Percentiles rank a stretch among this genome's conserved stretches.
phyloP scores from a whole-genome alignment of 92 coral and sea anemone genomes.

The Bergia sp. region DNA sequence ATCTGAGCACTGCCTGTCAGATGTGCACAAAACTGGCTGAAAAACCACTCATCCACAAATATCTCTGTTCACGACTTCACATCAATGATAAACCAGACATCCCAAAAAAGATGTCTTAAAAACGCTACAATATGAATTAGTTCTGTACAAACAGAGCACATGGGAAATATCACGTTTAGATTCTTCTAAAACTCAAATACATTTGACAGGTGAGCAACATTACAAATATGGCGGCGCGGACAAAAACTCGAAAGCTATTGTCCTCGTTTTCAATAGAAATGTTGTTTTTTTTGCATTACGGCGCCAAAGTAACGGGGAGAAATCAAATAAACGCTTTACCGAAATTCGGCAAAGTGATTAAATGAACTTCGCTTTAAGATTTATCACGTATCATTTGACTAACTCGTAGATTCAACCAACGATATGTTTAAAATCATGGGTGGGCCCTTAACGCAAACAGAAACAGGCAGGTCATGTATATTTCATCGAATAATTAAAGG shows the following conservation, averaged over 20 bases:
- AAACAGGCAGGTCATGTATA: not conserved
- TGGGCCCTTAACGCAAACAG: not conserved
- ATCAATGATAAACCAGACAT: not conserved
- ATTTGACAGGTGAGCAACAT: conserved; percentile 28
- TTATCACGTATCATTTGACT: not conserved
- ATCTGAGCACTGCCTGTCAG: not conserved
- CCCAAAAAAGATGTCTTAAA: not conserved
- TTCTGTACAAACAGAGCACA: conserved; percentile 16
- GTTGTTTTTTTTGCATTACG: conserved; percentile 1
- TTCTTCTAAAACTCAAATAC: conserved; percentile 3
- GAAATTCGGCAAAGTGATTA: not conserved
- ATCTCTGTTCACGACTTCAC: not conserved
- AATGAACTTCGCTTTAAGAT: not conserved
- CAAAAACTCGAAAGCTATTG: conserved; percentile 11
- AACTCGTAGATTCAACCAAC: not conserved
- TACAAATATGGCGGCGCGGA: conserved; percentile 24
- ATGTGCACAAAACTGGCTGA: not conserved
- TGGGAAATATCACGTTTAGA: conserved; percentile 27
- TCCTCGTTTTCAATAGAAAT: conserved; percentile 18
- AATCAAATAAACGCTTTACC: not conserved
- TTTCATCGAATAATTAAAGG: not conserved
- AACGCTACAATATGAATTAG: not conserved
- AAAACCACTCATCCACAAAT: not conserved
- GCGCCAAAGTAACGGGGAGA: conserved; percentile 3
- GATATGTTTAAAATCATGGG: not conserved